Evolutionary conservation across 2,113 vertebrate genomes (phyloP).

Genomic region (Tiliqua scincoides): DNA sequence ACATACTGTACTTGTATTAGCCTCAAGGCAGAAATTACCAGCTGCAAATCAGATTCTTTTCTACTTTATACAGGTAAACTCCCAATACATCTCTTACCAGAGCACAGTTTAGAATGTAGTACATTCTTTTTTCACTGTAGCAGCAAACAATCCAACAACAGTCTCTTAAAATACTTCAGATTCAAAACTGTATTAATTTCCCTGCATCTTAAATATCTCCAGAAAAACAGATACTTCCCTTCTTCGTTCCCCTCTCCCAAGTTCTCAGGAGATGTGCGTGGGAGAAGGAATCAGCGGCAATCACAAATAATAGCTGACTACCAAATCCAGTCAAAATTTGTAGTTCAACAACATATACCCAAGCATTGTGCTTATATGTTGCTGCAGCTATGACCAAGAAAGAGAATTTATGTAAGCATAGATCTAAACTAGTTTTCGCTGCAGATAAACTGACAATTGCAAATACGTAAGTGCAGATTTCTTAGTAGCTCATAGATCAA

Average conservation of each 20-base stretch:
- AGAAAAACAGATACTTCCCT: background rate
- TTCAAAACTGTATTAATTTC: background rate
- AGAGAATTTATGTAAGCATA: background rate
- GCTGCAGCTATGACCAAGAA: background rate
- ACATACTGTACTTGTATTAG: constrained; percentile 34
- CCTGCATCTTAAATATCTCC: background rate
- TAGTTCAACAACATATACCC: background rate
- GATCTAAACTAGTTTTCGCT: background rate
- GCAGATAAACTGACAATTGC: background rate
- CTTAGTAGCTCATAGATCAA: background rate
- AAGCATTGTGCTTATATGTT: background rate
- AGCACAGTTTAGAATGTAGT: background rate
- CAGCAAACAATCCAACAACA: background rate
- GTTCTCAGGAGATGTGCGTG: background rate
- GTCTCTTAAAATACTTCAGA: background rate
- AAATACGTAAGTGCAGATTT: background rate
- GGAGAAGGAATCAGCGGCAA: background rate
- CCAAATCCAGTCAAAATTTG: background rate
- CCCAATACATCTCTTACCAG: background rate
- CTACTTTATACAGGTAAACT: background rate
- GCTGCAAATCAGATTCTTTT: background rate
- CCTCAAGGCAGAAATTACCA: background rate
- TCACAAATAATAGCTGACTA: background rate
- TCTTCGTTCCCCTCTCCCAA: background rate
- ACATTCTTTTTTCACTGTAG: background rate